A percentile compares a stretch with the other conserved stretches of the same genome.
Conservation (phyloP, 2,113 vertebrate genomes). For the Neopipo cinnamomea region DNA sequence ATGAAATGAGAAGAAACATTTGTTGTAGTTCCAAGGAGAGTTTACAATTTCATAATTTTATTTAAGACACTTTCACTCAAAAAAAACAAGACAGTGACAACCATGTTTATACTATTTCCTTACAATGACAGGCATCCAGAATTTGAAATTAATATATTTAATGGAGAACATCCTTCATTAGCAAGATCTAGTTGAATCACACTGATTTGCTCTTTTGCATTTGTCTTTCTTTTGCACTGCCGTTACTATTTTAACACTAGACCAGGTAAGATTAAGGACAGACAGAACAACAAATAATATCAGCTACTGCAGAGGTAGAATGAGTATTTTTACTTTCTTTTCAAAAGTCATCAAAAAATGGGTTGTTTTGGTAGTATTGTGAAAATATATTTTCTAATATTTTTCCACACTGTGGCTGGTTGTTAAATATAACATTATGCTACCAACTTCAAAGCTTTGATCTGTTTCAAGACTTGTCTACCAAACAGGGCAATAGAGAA, state of each 20-base stretch:
- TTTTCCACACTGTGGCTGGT: not conserved
- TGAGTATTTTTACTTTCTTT: not conserved
- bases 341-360: not conserved
- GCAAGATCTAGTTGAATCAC: not conserved
- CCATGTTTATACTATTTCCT: not conserved
- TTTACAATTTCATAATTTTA: conserved; percentile 14
- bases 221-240: not conserved
- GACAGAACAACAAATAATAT: not conserved
- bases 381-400: not conserved
- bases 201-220: not conserved
- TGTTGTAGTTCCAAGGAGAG: conserved; percentile 20
- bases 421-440: not conserved
- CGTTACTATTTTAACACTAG: not conserved
- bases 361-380: not conserved
- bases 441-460: not conserved
- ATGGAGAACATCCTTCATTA: not conserved
- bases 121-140: not conserved
- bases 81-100: not conserved
- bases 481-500: not conserved
- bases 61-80: not conserved
- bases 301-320: not conserved
- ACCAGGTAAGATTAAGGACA: not conserved
- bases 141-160: not conserved
- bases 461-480: not conserved
- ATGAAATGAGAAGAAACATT: conserved; percentile 32